phyloP scores from a whole-genome alignment of 2,888 invertebrate genomes.

The Cephus pygmeus region DNA sequence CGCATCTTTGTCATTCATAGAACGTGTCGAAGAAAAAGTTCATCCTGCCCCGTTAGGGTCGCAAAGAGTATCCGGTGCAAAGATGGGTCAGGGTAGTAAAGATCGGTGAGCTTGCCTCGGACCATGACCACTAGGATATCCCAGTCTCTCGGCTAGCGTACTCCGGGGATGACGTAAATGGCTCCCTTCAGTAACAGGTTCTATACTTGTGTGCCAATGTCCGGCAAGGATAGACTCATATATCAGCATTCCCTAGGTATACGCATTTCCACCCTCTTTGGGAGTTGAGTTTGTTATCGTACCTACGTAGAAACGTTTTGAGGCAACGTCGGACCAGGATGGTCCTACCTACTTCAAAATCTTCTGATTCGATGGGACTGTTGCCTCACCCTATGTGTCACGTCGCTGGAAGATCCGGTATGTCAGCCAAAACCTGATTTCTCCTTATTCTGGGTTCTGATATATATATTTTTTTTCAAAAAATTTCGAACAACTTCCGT shows the following conservation, averaged over 20 bases:
- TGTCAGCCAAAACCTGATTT: background rate
- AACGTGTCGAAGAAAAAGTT: background rate
- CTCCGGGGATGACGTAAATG: constrained; percentile 41
- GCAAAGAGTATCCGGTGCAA: background rate
- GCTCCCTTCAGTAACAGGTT: constrained; percentile 48
- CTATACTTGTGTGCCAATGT: constrained; percentile 21
- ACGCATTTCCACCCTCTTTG: background rate
- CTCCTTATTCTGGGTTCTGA: background rate
- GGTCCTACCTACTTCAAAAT: background rate
- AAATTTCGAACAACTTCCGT: background rate
- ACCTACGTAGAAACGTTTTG: background rate
- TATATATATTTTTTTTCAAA: background rate
- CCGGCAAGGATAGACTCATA: background rate
- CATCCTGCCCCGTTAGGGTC: background rate
- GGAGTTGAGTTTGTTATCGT: background rate
- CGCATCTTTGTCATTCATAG: background rate
- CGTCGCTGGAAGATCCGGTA: background rate
- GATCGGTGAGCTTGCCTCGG: no score
- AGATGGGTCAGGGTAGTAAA: background rate
- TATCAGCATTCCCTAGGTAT: background rate
- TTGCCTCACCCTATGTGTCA: background rate
- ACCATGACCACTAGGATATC: background rate
- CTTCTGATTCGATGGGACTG: background rate
- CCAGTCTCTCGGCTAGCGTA: constrained; percentile 32
- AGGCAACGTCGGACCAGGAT: background rate